A percentile compares a stretch with the other conserved stretches of the same genome.
These are phyloP conservation scores for Nomia melanderi DNA, from an alignment of 1,140 invertebrate species.

Conservation along the genomic window DNA sequence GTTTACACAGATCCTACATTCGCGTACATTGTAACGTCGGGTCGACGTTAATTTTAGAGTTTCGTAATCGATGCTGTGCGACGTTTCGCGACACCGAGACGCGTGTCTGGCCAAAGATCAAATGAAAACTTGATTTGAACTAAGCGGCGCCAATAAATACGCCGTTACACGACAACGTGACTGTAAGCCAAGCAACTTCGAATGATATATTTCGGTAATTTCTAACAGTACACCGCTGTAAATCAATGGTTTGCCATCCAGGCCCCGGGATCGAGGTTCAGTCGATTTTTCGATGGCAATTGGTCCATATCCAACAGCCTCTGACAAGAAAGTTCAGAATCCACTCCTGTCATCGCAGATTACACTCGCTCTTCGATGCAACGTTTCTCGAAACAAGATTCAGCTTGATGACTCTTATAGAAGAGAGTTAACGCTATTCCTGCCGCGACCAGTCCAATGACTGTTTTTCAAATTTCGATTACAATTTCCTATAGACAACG, in stretches of 20 bases:
- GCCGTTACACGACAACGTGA: constrained; percentile 1
- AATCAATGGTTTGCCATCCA: neutral
- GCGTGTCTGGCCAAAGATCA: constrained; percentile 20
- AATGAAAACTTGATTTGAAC: constrained; percentile 25
- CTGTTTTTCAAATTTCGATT: too few species aligned
- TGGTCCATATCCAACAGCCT: neutral
- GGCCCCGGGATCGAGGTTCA: neutral
- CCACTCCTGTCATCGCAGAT: too few species aligned
- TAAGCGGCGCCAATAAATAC: constrained; percentile 14
- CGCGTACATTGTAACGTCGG: neutral
- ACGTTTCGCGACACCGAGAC: neutral
- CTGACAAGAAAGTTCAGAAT: neutral
- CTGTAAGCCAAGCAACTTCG: neutral
- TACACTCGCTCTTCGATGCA: too few species aligned
- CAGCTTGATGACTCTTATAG: too few species aligned
- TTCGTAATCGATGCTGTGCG: constrained; percentile 12
- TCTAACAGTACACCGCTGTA: neutral
- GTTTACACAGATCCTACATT: neutral
- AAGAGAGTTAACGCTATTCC: too few species aligned
- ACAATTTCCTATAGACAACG: too few species aligned
- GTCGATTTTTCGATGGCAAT: neutral
- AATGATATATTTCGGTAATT: constrained; percentile 27
- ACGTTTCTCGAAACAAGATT: too few species aligned
- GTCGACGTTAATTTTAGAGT: constrained; percentile 1
- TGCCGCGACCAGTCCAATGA: too few species aligned